Base-by-base conservation (phyloP, 64 coral and sea anemone species). In the Acropora tenuis region DNA sequence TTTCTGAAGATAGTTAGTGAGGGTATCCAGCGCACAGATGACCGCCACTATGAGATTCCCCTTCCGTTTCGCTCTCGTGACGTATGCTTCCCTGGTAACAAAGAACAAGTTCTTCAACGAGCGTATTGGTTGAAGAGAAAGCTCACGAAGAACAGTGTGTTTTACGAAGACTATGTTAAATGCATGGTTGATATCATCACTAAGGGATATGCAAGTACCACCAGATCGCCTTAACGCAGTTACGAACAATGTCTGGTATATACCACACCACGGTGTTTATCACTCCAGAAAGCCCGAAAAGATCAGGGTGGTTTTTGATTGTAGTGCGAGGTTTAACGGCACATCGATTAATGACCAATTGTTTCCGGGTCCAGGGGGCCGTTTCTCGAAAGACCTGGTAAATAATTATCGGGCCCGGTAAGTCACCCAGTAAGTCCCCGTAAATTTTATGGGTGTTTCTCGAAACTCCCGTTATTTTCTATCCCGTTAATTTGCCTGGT, bases 191-290 rank as follows among this genome's bases (percentile, higher is more conserved):
- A 92, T 15, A 77, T 63, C 43, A 40, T 92, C 17, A 11, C 43
- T 17, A 74, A 92, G 68, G 90, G 79, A n/a, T 92, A 92, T 69
- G 82, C 82, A 16, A 87, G 50, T 92, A 59, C 47, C 58, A 61
- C 58, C 58, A 61, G 58, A 74, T 16, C 45, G 50, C 7, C 69
- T 77, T 16, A 18, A 19, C 12, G 30, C 42, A 10, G 10, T 76
- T 76, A 72, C 75, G 63, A 81, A 81, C 48, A 86, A 92, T 78
- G 92, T 76, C 10, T 93, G 92, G 92, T 93, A 93, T 60, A 81
- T 93, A 50, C 92, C 92, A 3, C 92, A 89, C 73, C 92, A 93
- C 50, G 77, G 75, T 11, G 78, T 93, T n/a, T 88, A 80, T 66
- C 92, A 93, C 48, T 44, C 92, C 1, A 79, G 60, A 44, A 92